Evolutionary conservation across 2,888 invertebrate genomes (phyloP), one percentile per base, ranked within the genome.

Genomic region (Zygaena filipendulae): DNA sequence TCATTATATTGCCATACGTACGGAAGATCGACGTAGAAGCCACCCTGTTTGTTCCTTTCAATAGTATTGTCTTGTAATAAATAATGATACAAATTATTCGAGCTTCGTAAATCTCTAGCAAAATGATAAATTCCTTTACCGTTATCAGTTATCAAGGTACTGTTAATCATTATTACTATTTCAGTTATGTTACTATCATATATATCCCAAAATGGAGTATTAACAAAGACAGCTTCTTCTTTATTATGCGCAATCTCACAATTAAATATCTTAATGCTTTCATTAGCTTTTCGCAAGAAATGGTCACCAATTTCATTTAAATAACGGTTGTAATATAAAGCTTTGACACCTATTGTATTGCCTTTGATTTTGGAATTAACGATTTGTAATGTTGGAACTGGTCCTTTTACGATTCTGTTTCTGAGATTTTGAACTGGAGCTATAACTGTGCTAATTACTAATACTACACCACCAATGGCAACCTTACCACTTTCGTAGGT

Each of bases 21-120:
- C 0, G 99, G 99, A 19, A 99, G 69, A 7, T 88, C 85, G 3
- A 98, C 83, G 49, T 92, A 88, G 41, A 99, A 88, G 1, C 98
- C 98, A 7, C 95, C 94, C 13, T 84, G 84, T 33, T 82, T 81
- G 52, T 97, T 98, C 39, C 91, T 84, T 55, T 92, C 92, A 36
- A 99, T 85, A 0, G 90, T 87, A 34, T 91, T 91, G 49, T 94
- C 91, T 59, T 91, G 90, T 25, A 97, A 64, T 13, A 92, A 83
- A 84, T 98, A 99, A 58, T 97, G 95, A 80, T 96, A 99, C 1
- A 99, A 82, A 71, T 99, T 99, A 53, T 98, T 98, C 0, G 97
- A 96, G 38, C 95, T 91, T 43, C 96, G 86, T 45, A 98, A 85
- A 64, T 99, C 96, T 51, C 95, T 87, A 22, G 95, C 94, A 47